phyloP scores from a whole-genome alignment of 2,888 invertebrate species.

The Drosophila picticornis region DNA sequence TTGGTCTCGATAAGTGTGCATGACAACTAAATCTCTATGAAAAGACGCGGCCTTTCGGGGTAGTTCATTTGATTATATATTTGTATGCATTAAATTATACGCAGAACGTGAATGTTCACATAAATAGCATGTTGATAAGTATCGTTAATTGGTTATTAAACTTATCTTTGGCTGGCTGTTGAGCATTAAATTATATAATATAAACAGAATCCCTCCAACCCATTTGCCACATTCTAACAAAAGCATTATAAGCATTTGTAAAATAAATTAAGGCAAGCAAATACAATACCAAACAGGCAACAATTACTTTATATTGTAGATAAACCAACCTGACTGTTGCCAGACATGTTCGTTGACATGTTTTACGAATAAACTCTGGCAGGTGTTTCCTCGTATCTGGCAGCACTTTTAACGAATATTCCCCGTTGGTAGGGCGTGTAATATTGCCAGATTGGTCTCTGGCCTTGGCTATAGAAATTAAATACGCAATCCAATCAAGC shows the following conservation, averaged over 20 bases:
- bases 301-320: neutral
- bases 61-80: conserved; percentile 3
- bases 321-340: neutral
- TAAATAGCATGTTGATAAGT: conserved; percentile 7
- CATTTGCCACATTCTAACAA: neutral
- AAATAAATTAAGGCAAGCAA: neutral
- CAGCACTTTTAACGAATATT: neutral
- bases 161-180: conserved; percentile 24
- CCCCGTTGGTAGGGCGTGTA: neutral
- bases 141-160: conserved; percentile 41
- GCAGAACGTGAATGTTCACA: neutral
- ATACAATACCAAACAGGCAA: neutral
- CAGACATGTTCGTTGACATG: neutral
- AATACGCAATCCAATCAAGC: neutral
- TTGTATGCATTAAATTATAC: neutral
- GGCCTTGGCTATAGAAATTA: neutral
- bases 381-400: neutral
- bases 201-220: neutral
- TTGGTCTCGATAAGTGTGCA: conserved; percentile 1
- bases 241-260: neutral
- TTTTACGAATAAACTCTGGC: neutral
- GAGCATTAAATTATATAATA: conserved; percentile 19
- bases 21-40: conserved; percentile 15
- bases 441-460: neutral
- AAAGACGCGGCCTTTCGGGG: conserved; percentile 5